Evolutionary conservation across 2,113 vertebrate species (phyloP).

Genomic region (Craseonycteris thonglongyai): DNA sequence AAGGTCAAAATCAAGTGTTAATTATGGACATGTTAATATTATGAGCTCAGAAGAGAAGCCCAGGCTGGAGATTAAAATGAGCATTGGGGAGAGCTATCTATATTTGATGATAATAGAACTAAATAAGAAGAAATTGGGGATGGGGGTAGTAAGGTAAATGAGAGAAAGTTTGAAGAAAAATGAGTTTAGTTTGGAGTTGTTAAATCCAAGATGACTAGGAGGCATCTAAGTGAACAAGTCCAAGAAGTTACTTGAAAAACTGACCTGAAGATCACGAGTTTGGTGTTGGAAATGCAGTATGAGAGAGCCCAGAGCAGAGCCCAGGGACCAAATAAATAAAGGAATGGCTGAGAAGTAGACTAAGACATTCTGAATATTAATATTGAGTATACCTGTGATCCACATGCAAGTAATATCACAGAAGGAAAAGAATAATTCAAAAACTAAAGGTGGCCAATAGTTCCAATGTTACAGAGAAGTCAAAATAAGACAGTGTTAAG

Average conservation of each 20-base stretch:
- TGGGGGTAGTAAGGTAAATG: not conserved
- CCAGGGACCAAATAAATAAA: not conserved
- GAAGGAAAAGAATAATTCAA: not conserved
- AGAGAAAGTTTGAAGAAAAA: not conserved
- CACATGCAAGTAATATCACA: not conserved
- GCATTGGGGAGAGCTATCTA: fast-evolving
- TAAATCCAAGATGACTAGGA: not conserved
- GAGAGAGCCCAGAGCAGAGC: not conserved
- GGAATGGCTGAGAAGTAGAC: not conserved
- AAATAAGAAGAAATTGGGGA: not conserved
- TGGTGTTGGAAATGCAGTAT: not conserved
- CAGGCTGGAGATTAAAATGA: not conserved
- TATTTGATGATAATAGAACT: not conserved
- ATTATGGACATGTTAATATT: not conserved
- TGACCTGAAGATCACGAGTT: not conserved
- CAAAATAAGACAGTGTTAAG: not conserved
- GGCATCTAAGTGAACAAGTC: not conserved
- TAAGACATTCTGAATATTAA: not conserved
- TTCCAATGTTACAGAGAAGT: not conserved
- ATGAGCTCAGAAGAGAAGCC: not conserved
- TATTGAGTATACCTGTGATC: not conserved
- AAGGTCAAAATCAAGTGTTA: not conserved
- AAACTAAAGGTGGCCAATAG: not conserved
- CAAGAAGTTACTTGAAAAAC: not conserved
- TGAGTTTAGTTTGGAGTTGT: not conserved